Evolutionary conservation across 2,113 vertebrate genomes (phyloP).

Genomic region (Epinephelus moara): DNA sequence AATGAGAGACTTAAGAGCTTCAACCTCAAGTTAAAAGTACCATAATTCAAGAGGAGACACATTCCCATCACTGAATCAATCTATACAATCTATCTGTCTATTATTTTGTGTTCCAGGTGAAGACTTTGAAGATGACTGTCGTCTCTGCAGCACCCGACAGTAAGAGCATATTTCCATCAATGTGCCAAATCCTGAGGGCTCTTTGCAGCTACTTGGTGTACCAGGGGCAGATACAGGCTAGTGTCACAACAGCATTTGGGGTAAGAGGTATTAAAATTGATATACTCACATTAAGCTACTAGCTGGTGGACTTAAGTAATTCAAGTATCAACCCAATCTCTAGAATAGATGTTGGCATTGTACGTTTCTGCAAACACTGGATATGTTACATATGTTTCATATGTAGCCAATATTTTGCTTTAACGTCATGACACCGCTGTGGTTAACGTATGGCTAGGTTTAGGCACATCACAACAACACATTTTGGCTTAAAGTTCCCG

Average conservation of each 20-base stretch:
- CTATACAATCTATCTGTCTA: too few relatives aligned
- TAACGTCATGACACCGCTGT: too few relatives aligned
- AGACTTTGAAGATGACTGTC: conserved; percentile 33
- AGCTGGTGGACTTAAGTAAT: neutral
- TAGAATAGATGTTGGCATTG: too few relatives aligned
- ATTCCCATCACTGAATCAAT: neutral
- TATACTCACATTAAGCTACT: neutral
- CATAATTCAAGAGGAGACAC: neutral
- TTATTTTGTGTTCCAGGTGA: neutral
- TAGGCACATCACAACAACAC: too few relatives aligned
- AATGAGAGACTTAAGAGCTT: neutral
- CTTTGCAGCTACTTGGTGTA: conserved; percentile 49
- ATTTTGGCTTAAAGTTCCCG: too few relatives aligned
- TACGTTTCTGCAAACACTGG: too few relatives aligned
- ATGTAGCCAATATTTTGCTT: too few relatives aligned
- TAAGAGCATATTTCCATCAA: conserved; percentile 28
- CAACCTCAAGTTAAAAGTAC: too few relatives aligned
- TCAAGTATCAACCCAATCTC: neutral
- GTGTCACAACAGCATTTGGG: conserved; percentile 44
- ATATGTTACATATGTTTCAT: too few relatives aligned
- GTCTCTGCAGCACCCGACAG: conserved; percentile 23
- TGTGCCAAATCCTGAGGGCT: conserved; percentile 45
- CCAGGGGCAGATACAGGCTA: conserved; percentile 11
- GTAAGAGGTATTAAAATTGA: conserved; percentile 45
- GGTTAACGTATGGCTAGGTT: too few relatives aligned